Percentiles rank a stretch among this genome's conserved stretches.
Conservation (phyloP, 2,888 invertebrate genomes). For the Uropetala carovei region DNA sequence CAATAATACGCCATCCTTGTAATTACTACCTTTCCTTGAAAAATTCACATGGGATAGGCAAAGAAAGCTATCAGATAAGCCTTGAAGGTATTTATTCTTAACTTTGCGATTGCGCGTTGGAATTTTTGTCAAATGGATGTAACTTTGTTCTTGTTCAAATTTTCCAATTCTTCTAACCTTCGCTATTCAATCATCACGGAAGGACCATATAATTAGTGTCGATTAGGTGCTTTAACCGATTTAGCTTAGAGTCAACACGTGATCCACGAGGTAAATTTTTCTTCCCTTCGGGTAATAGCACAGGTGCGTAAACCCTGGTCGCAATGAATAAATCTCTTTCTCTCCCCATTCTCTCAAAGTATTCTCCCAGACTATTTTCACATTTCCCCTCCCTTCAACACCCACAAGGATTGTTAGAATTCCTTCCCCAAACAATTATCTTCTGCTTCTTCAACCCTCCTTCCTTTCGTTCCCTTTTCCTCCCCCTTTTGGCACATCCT, state of each 20-base stretch:
- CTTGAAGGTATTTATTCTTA: no score
- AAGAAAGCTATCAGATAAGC: no score
- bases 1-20: no score
- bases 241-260: not conserved
- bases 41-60: no score
- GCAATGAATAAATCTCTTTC: conserved; percentile 10
- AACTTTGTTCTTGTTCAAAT: no score
- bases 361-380: not conserved
- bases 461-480: not conserved
- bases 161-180: not conserved
- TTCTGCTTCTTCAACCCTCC: not conserved
- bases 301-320: not conserved
- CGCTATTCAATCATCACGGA: not conserved
- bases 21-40: no score
- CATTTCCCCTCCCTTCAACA: not conserved
- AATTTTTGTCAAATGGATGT: no score
- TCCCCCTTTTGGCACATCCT: not conserved
- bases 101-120: no score
- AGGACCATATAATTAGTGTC: not conserved
- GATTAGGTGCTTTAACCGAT: not conserved
- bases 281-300: not conserved
- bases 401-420: conserved; percentile 12
- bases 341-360: not conserved
- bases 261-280: not conserved
- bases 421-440: conserved; percentile 30